These are phyloP conservation scores for Phymorhynchus buccinoides DNA, from an alignment of 1,140 invertebrate species.

Conservation along the genomic window DNA sequence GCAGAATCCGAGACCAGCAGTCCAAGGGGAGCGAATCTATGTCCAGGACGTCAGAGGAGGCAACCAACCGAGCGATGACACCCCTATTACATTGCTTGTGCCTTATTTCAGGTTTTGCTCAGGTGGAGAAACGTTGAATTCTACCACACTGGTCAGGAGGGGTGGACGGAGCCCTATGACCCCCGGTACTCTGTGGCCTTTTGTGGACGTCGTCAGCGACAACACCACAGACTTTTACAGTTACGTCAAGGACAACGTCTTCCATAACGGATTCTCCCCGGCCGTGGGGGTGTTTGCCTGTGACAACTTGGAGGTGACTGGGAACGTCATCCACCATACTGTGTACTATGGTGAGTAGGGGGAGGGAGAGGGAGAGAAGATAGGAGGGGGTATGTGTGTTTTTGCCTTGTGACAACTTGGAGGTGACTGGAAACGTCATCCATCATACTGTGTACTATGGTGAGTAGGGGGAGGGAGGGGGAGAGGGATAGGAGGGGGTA, in stretches of 20 bases:
- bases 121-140: constrained; percentile 64
- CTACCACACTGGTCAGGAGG: constrained; percentile 64
- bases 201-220: constrained; percentile 53
- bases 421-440: too few relatives aligned
- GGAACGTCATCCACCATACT: constrained; percentile 61
- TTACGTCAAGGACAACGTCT: constrained; percentile 58
- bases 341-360: constrained; percentile 56
- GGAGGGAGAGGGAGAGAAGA: too few relatives aligned
- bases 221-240: constrained; percentile 44
- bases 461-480: too few relatives aligned
- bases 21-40: too few relatives aligned
- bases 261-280: constrained; percentile 59
- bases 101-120: constrained; percentile 67
- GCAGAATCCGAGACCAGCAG: too few relatives aligned
- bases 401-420: too few relatives aligned
- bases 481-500: too few relatives aligned
- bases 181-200: constrained; percentile 64
- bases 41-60: too few relatives aligned
- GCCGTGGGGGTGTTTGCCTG: constrained; percentile 61
- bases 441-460: too few relatives aligned
- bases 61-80: too few relatives aligned
- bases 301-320: constrained; percentile 47
- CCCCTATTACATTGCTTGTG: too few relatives aligned
- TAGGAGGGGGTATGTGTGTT: not conserved
- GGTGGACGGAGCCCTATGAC: constrained; percentile 61